Base-by-base conservation (phyloP, 2,888 invertebrate genomes). In the Troides aeacus region DNA sequence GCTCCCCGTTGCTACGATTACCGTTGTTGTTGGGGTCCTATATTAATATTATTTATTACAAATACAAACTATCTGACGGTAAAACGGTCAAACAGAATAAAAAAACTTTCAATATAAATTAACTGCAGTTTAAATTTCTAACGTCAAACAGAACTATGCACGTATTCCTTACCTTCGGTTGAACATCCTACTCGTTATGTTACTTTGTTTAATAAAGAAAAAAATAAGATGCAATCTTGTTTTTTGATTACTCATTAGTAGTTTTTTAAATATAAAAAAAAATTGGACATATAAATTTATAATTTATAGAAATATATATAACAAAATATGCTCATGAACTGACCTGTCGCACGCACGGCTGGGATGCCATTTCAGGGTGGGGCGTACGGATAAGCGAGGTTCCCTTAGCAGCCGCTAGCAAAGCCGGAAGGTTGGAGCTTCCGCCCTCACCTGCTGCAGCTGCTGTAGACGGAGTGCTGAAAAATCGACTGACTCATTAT, bases 21-120 rank as follows among this genome's bases (percentile, higher is more conserved):
- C 76, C 72, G 70, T 82, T 81, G 74, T 82, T 82, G 69, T 81
- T 82, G 5, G 74, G 62, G 71, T 85, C 85, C 84, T 85, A 80
- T 24, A 57, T 24, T 71, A n/a, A 46, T 15, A 30, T 18, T 56
- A 21, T 8, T 62, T 62, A 56, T 23, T n/a, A 53, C n/a, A 53
- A 46, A n/a, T 53, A n/a, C n/a, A 53, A n/a, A 53, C 8, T 18
- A 53, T 4, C 53, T 18, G 0, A 2, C 10, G n/a, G 12, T 53
- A 18, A 53, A 18, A 53, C 23, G 5, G 12, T n/a, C 0, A 21
- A 23, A 21, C 4, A n/a, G 21, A 30, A 24, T 24, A 30, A 30
- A 30, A 30, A 30, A 30, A 30, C 30, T 30, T 30, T 30, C 30
- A 30, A 30, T 30, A 30, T 30, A 3, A 3, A 30, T 30, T 30